Percentiles rank a stretch among this genome's conserved stretches.
These are phyloP conservation scores for Syrrhaptes paradoxus DNA, from an alignment of 2,113 vertebrate species.

Conservation along the genomic window DNA sequence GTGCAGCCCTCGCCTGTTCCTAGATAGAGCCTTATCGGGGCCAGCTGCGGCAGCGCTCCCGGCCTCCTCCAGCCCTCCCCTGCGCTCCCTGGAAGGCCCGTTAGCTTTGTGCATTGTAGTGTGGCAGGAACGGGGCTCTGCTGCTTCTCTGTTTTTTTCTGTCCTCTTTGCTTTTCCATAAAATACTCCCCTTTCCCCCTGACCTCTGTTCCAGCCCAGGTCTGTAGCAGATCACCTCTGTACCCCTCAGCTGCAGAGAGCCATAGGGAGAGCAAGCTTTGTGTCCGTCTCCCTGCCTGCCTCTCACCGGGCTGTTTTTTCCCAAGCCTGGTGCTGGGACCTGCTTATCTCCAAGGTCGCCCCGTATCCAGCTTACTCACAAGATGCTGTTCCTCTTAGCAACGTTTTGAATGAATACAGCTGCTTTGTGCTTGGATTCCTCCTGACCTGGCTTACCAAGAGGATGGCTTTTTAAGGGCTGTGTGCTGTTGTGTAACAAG, in stretches of 20 bases:
- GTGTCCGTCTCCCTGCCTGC: not conserved
- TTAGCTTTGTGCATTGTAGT: not conserved
- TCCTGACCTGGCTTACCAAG: not conserved
- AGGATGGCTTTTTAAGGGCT: not conserved
- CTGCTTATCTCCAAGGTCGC: not conserved
- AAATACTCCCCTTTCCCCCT: not conserved
- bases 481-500: not conserved
- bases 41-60: not conserved
- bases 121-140: fast-evolving
- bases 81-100: not conserved
- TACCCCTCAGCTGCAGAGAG: not conserved
- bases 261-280: not conserved
- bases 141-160: not conserved
- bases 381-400: not conserved
- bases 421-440: not conserved
- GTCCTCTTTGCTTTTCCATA: not conserved
- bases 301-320: not conserved
- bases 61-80: not conserved
- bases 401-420: not conserved
- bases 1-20: not conserved
- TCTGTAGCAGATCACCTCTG: not conserved
- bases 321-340: not conserved
- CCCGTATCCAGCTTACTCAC: not conserved
- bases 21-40: slow-evolving; percentile 25
- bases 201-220: not conserved